phyloP scores from a whole-genome alignment of 2,888 invertebrate genomes.

The Trypoxylon attenuatum region DNA sequence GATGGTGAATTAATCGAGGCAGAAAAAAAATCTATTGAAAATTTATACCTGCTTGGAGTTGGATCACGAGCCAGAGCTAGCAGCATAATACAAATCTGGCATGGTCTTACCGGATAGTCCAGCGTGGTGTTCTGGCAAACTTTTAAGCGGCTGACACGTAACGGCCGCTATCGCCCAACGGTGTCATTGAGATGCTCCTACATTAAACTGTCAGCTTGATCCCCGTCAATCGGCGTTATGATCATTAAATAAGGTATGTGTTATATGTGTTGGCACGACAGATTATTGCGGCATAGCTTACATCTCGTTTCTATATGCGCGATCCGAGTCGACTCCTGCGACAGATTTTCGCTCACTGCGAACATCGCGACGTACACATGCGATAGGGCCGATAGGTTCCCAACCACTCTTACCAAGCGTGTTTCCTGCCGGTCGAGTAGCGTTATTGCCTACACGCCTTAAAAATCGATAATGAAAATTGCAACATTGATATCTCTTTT shows the following conservation, averaged over 20 bases:
- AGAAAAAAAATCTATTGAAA: not conserved
- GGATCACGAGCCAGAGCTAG: too few relatives aligned
- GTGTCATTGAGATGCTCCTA: constrained; percentile 17
- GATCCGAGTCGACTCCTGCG: not conserved
- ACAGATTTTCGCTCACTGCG: too few relatives aligned
- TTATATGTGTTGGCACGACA: constrained; percentile 8
- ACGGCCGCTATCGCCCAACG: constrained; percentile 15
- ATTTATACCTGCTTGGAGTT: not conserved
- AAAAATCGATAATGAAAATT: not conserved
- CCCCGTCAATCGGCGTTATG: constrained; percentile 17
- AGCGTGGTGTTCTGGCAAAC: constrained; percentile 11
- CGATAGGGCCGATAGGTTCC: not conserved
- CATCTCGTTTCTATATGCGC: not conserved
- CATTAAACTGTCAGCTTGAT: constrained; percentile 24
- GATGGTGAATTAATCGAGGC: too few relatives aligned
- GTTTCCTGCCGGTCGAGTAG: not conserved
- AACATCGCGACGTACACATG: too few relatives aligned
- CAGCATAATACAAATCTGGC: not conserved
- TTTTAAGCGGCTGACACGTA: constrained; percentile 1
- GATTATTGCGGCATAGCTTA: not conserved
- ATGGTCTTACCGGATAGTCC: constrained; percentile 19
- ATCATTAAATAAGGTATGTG: constrained; percentile 31
- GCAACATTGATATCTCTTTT: not conserved
- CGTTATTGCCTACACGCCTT: not conserved
- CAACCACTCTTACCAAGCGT: not conserved